Base-by-base conservation (phyloP, 2,888 invertebrate genomes). In the Isotomurus palustris region DNA sequence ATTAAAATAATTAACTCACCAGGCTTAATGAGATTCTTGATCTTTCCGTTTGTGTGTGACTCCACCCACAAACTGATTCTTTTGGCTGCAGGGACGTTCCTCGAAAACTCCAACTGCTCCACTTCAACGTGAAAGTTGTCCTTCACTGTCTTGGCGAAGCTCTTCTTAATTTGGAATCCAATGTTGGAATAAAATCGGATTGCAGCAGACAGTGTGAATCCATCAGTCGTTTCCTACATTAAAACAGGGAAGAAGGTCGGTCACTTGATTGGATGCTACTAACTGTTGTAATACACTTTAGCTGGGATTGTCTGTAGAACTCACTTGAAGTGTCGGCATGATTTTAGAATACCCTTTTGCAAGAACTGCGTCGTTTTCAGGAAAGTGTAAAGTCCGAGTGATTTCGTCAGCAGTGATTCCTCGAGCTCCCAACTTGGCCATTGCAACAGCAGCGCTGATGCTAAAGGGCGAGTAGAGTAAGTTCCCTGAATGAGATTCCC, bases 1-100 rank as follows among this genome's bases (percentile, higher is more conserved):
- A n/a, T n/a, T n/a, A n/a, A n/a, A n/a, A n/a, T n/a, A n/a, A n/a
- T n/a, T n/a, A n/a, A 14, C 50, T 19, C 25, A 50, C 50, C 50
- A 17, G 50, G 24, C 40, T 22, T 12, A 38, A 96, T 76, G 2
- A 96, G 78, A 70, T 91, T 80, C 68, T 84, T 83, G 56, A 96
- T 94, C 74, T 86, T 89, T 8, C 85, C 76, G 53, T 88, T 84
- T 0, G 95, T 96, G 72, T 87, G 82, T 6, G 80, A 74, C 72
- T 85, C 84, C 40, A 91, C 89, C 90, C 93, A 93, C 28, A 74
- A 70, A 73, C 95, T 96, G 47, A 96, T 91, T 0, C 73, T 74
- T 5, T 76, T 72, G 0, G 79, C 80, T n/a, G 72, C 75, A 12
- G 68, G 72, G 1, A 67, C 71, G 1, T 78, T 74, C 25, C 81